A percentile compares a stretch with the other conserved stretches of the same genome.
Evolutionary conservation across 2,888 invertebrate genomes (phyloP).

Genomic region (Melanchra persicariae): DNA sequence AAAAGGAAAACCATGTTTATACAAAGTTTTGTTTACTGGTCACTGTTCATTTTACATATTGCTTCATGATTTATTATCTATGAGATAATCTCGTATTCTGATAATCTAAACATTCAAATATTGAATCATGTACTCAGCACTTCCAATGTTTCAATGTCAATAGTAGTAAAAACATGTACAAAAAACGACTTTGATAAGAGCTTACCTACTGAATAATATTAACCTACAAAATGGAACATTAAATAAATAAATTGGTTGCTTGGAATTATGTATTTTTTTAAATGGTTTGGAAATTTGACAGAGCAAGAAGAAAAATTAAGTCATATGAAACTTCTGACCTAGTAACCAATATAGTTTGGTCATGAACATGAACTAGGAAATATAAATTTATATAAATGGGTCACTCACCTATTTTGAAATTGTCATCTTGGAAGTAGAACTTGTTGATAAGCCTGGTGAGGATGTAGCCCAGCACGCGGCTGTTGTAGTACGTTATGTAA

Average conservation of each 20-base stretch:
- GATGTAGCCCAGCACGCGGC: slow-evolving; percentile 97
- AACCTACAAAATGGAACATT: slow-evolving; percentile 10
- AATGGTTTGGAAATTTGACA: neutral
- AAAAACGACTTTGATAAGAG: slow-evolving; percentile 30
- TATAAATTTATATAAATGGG: slow-evolving; percentile 54
- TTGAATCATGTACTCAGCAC: slow-evolving; percentile 23
- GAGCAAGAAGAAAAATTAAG: slow-evolving; percentile 1
- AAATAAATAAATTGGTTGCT: slow-evolving; percentile 7
- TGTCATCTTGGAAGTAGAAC: slow-evolving; percentile 96
- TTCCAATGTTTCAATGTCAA: slow-evolving; percentile 9
- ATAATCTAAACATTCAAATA: slow-evolving; percentile 31
- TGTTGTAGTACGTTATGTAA: slow-evolving; percentile 98
- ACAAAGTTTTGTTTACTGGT: neutral
- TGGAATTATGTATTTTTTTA: too few relatives aligned
- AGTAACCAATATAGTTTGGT: slow-evolving; percentile 34
- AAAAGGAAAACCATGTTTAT: neutral
- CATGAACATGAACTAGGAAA: slow-evolving; percentile 57
- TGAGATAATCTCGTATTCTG: slow-evolving; percentile 47
- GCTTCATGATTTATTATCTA: slow-evolving; percentile 44
- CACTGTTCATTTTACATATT: slow-evolving; percentile 19
- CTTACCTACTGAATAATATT: neutral
- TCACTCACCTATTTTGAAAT: slow-evolving; percentile 95
- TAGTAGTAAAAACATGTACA: slow-evolving; percentile 6
- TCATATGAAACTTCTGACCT: slow-evolving; percentile 10
- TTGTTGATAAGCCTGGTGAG: slow-evolving; percentile 97